Evolutionary conservation across 2,888 invertebrate species (phyloP).

Genomic region (Ophraella communa): DNA sequence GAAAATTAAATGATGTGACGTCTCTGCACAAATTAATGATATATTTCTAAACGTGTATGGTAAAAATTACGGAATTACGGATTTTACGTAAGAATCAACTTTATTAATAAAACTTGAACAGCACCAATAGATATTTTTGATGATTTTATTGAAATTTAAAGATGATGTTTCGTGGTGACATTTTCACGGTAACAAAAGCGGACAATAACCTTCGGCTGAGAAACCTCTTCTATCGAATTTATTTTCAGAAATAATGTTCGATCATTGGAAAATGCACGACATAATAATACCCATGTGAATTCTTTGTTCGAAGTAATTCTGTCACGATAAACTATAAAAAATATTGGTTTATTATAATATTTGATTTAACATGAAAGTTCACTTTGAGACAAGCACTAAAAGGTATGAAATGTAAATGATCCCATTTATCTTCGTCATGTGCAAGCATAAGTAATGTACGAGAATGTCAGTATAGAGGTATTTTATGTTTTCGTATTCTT

Average conservation of each 20-base stretch:
- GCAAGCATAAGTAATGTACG: background rate
- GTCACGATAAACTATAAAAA: too few relatives aligned
- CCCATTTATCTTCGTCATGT: slow-evolving; percentile 29
- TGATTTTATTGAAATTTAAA: background rate
- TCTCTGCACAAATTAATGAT: too few relatives aligned
- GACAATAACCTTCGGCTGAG: background rate
- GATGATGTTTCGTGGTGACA: background rate
- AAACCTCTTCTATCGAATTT: background rate
- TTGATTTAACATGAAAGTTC: slow-evolving; percentile 19
- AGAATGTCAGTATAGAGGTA: background rate
- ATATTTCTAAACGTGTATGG: too few relatives aligned
- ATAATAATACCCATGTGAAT: slow-evolving; percentile 9
- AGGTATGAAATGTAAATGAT: slow-evolving; percentile 28
- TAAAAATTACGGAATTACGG: too few relatives aligned
- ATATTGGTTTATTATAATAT: too few relatives aligned
- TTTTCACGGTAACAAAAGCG: background rate
- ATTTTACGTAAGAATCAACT: too few relatives aligned
- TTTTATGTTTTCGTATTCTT: background rate
- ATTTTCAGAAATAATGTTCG: background rate
- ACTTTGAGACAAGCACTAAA: slow-evolving; percentile 24
- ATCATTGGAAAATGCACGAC: background rate
- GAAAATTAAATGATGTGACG: too few relatives aligned
- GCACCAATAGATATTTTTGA: too few relatives aligned
- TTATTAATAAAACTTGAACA: too few relatives aligned
- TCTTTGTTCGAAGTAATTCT: slow-evolving; percentile 14